phyloP scores from a whole-genome alignment of 2,888 invertebrate species.

The Drosophila mayaguana region DNA sequence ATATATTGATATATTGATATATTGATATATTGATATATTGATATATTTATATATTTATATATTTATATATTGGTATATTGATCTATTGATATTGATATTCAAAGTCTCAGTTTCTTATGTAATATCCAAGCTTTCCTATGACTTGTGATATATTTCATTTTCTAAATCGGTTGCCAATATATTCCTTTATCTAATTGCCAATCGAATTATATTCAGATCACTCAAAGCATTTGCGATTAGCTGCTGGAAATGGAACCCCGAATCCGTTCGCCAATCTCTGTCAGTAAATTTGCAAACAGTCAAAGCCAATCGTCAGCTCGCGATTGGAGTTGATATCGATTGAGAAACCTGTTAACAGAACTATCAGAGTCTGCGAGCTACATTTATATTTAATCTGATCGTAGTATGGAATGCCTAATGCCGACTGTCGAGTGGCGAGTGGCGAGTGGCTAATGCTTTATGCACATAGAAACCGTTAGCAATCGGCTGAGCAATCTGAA shows the following conservation, averaged over 20 bases:
- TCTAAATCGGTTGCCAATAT: neutral
- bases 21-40: too few relatives aligned
- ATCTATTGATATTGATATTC: neutral
- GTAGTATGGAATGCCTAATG: slow-evolving; percentile 25
- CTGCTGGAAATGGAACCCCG: neutral
- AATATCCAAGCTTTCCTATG: too few relatives aligned
- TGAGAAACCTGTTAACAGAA: slow-evolving; percentile 34
- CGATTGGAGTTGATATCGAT: slow-evolving; percentile 10
- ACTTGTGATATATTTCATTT: neutral
- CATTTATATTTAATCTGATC: slow-evolving; percentile 36
- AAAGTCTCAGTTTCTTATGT: neutral
- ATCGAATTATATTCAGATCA: neutral
- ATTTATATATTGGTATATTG: too few relatives aligned
- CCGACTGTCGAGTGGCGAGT: neutral
- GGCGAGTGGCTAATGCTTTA: slow-evolving; percentile 43
- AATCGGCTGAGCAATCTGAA: slow-evolving; percentile 51
- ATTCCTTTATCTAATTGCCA: neutral
- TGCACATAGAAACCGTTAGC: slow-evolving; percentile 67
- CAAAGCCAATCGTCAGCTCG: neutral
- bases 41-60: too few relatives aligned
- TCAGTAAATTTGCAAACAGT: slow-evolving; percentile 1
- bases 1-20: too few relatives aligned
- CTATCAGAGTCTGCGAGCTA: slow-evolving; percentile 26
- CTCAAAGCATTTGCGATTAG: slow-evolving; percentile 1
- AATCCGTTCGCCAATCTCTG: slow-evolving; percentile 4